Percentiles rank a stretch among this genome's conserved stretches.
Evolutionary conservation across 2,888 invertebrate species (phyloP).

Genomic region (Cerastoderma edule): DNA sequence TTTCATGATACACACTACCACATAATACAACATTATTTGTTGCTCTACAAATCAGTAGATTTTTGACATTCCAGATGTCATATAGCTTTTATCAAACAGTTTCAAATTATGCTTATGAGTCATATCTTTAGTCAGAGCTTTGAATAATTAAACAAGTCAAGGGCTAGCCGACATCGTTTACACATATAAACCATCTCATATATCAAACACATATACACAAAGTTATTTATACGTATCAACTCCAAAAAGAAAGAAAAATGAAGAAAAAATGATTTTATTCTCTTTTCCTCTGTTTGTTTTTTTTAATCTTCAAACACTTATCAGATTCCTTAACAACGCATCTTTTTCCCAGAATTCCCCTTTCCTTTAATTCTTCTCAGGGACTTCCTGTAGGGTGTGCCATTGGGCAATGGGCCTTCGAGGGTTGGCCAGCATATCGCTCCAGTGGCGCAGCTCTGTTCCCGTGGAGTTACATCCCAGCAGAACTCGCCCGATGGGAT

Average conservation of each 20-base stretch:
- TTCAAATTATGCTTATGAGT: too few species aligned
- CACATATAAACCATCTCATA: background rate
- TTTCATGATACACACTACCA: too few species aligned
- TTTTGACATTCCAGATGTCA: too few species aligned
- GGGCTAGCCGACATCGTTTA: background rate
- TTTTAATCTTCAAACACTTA: slow-evolving; percentile 2
- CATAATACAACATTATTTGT: too few species aligned
- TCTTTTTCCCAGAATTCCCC: background rate
- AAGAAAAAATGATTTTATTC: slow-evolving; percentile 8
- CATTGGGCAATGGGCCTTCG: slow-evolving; percentile 99
- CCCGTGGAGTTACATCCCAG: slow-evolving; percentile 99
- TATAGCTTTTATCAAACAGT: too few species aligned
- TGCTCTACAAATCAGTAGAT: too few species aligned
- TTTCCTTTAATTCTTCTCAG: slow-evolving; percentile 87
- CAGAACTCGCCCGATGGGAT: slow-evolving; percentile 97
- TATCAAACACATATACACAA: background rate
- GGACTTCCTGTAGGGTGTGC: slow-evolving; percentile 99
- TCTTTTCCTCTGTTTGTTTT: slow-evolving; percentile 8
- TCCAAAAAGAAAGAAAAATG: slow-evolving; percentile 14
- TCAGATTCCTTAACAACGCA: background rate
- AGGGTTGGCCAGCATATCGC: slow-evolving; percentile 99
- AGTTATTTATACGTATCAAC: background rate
- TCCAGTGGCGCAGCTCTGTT: slow-evolving; percentile 99
- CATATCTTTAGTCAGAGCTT: too few species aligned
- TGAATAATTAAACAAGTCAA: too few species aligned